phyloP scores from a whole-genome alignment of 2,797 vertebrate genomes.

The Emys orbicularis region DNA sequence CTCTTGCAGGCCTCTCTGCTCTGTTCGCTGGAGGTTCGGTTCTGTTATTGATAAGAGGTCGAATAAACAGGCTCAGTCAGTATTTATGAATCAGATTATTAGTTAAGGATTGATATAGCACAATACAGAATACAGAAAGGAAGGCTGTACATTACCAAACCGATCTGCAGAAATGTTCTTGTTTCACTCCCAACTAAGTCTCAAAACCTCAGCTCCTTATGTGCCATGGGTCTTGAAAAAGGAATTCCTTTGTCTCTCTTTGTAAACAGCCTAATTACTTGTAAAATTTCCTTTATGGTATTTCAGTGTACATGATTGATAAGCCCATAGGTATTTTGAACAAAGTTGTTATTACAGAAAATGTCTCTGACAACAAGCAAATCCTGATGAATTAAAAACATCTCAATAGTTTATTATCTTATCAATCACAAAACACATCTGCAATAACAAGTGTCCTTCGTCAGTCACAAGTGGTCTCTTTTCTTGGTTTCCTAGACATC shows the following conservation, averaged over 20 bases:
- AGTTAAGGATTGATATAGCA: neutral
- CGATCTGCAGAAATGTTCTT: neutral
- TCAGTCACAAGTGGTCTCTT: neutral
- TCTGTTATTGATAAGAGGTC: neutral
- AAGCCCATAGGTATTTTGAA: neutral
- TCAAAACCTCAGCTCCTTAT: neutral
- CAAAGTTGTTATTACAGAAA: neutral
- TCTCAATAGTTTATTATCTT: neutral
- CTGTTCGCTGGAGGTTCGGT: neutral
- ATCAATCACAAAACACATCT: neutral
- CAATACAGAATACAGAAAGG: neutral
- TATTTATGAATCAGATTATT: neutral
- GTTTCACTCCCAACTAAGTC: neutral
- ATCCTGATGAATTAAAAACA: neutral
- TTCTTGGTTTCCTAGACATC: neutral
- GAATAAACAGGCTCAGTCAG: neutral
- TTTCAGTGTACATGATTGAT: neutral
- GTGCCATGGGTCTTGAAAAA: neutral
- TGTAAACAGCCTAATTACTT: neutral
- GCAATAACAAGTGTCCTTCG: neutral
- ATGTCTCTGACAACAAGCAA: neutral
- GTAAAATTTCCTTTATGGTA: neutral
- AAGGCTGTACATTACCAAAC: neutral
- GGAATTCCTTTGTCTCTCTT: neutral
- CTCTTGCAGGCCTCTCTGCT: accelerated